A percentile compares a stretch with the other conserved stretches of the same genome.
These are phyloP conservation scores for Oophaga sylvatica DNA, from an alignment of 2,797 vertebrate genomes.

Conservation along the genomic window DNA sequence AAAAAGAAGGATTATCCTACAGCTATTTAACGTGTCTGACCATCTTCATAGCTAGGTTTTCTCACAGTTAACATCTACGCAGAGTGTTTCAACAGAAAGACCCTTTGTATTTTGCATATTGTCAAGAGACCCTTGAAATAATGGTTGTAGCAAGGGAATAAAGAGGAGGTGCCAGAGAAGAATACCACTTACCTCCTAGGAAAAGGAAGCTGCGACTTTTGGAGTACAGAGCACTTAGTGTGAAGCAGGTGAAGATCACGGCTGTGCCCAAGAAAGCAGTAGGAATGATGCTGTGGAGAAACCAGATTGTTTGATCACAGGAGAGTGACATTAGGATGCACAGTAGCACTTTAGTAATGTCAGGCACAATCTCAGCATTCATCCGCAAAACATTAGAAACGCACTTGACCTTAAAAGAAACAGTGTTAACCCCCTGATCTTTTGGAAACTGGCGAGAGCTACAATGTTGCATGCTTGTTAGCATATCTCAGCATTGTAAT, in stretches of 20 bases:
- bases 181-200: conserved; percentile 83
- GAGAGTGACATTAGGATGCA: not conserved
- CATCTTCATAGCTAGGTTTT: too few species aligned
- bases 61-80: too few species aligned
- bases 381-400: too few species aligned
- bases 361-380: not conserved
- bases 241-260: conserved; percentile 90
- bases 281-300: conserved; percentile 83
- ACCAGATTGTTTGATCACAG: not conserved
- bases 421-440: too few species aligned
- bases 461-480: too few species aligned
- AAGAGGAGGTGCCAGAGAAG: not conserved
- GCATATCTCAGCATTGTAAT: too few species aligned
- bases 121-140: not conserved
- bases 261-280: conserved; percentile 93
- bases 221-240: conserved; percentile 91
- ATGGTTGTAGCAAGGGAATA: too few species aligned
- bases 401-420: too few species aligned
- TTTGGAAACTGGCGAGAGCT: too few species aligned
- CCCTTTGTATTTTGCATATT: not conserved
- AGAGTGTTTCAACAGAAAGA: not conserved
- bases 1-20: too few species aligned
- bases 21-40: too few species aligned
- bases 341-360: not conserved
- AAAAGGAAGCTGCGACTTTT: conserved; percentile 92